Conservation (phyloP, 2,113 vertebrate species). For the Siphamia tubifer region DNA sequence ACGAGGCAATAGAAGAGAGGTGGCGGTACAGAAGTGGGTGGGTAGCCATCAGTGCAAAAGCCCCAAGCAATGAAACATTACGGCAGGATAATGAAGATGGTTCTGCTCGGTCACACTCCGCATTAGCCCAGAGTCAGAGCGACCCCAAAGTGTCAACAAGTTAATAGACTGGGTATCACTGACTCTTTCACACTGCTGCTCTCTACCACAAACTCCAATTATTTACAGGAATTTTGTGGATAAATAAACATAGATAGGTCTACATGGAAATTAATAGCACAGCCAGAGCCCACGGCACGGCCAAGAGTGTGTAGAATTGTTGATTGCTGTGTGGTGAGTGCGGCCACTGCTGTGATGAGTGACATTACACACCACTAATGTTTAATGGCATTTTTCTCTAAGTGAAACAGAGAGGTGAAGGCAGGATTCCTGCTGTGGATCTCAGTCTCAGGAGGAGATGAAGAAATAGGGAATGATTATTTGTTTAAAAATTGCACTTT, state of each 20-base stretch:
- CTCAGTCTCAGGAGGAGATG: no score
- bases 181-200: conserved; percentile 69
- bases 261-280: conserved; percentile 43
- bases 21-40: conserved; percentile 34
- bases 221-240: conserved; percentile 68
- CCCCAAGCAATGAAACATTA: conserved; percentile 81
- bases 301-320: not conserved
- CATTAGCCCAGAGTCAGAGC: conserved; percentile 81
- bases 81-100: conserved; percentile 82
- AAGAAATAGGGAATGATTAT: not conserved
- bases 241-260: conserved; percentile 63
- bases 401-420: not conserved
- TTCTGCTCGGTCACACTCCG: conserved; percentile 85
- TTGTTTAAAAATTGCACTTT: no score
- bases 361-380: not conserved
- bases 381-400: not conserved
- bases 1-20: conserved; percentile 32
- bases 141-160: conserved; percentile 86
- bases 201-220: conserved; percentile 63
- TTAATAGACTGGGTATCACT: conserved; percentile 82
- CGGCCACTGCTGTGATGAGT: not conserved
- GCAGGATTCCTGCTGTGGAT: not conserved
- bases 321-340: conserved; percentile 8
- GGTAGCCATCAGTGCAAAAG: conserved; percentile 64
- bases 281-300: not conserved